A percentile compares a stretch with the other conserved stretches of the same genome.
Conservation (phyloP, 2,113 vertebrate species). For the Atrichornis clamosus region DNA sequence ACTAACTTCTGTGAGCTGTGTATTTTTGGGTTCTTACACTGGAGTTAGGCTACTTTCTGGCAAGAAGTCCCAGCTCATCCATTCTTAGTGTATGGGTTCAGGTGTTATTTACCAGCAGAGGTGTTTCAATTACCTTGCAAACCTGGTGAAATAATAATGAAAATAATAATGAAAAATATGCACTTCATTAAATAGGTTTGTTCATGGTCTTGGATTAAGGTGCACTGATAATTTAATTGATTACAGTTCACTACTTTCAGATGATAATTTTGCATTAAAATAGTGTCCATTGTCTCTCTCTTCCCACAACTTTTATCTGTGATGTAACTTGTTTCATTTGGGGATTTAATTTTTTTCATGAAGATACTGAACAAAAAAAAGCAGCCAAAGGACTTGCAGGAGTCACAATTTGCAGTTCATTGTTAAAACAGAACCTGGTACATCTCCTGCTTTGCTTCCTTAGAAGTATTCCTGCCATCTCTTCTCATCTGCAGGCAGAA, state of each 20-base stretch:
- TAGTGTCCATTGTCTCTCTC: background rate
- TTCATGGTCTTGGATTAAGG: background rate
- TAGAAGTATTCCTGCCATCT: background rate
- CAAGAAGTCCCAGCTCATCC: background rate
- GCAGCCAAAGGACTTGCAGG: background rate
- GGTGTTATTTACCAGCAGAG: background rate
- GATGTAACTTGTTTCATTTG: background rate
- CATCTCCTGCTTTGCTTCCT: background rate
- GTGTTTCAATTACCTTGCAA: background rate
- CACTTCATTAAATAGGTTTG: background rate
- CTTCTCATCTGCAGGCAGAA: background rate
- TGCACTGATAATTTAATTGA: background rate
- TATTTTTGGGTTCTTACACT: background rate
- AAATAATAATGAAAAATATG: background rate
- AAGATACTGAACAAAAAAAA: background rate
- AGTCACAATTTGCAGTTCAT: background rate
- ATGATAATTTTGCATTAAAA: background rate
- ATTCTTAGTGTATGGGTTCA: background rate
- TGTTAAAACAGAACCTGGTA: background rate
- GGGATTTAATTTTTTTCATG: background rate
- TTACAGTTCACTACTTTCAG: background rate
- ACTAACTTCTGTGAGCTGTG: background rate
- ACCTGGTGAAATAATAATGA: background rate
- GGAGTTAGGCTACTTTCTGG: background rate
- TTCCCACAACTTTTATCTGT: background rate